phyloP scores from a whole-genome alignment of 2,888 invertebrate species.

The Argyresthia goedartella region DNA sequence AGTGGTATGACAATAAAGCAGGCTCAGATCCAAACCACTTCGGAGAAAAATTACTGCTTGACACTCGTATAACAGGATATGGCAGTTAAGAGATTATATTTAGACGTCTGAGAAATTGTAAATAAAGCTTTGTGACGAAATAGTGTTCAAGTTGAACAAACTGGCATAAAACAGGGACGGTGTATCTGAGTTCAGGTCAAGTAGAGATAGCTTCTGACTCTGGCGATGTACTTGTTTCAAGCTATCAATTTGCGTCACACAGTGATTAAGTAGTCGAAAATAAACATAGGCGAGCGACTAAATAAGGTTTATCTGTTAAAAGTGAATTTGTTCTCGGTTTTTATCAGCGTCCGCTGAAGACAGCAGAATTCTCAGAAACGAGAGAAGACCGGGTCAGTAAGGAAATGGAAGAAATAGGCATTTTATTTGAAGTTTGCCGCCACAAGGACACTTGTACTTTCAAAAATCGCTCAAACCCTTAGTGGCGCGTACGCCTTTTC shows the following conservation, averaged over 20 bases:
- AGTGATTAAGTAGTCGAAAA: background rate
- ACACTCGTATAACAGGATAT: constrained; percentile 28
- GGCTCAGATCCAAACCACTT: constrained; percentile 13
- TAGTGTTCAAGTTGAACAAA: constrained; percentile 52
- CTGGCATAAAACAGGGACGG: constrained; percentile 39
- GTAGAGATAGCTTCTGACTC: constrained; percentile 45
- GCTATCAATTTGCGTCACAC: constrained; percentile 61
- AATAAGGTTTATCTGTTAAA: background rate
- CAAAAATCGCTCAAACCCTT: background rate
- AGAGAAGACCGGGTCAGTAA: background rate
- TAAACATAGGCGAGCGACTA: background rate
- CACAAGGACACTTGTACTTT: background rate
- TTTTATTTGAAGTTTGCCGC: background rate
- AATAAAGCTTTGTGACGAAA: constrained; percentile 41
- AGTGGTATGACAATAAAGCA: background rate
- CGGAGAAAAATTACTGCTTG: constrained; percentile 30
- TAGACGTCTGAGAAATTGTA: constrained; percentile 36
- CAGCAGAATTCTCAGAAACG: too few relatives aligned
- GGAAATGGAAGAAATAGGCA: background rate
- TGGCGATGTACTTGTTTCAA: constrained; percentile 47
- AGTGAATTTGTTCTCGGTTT: background rate
- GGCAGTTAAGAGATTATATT: constrained; percentile 35
- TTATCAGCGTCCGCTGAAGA: too few relatives aligned
- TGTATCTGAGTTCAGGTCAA: constrained; percentile 40
- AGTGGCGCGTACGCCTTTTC: background rate